Base-by-base conservation (phyloP, 2,888 invertebrate species). In the Meghimatium bilineatum region DNA sequence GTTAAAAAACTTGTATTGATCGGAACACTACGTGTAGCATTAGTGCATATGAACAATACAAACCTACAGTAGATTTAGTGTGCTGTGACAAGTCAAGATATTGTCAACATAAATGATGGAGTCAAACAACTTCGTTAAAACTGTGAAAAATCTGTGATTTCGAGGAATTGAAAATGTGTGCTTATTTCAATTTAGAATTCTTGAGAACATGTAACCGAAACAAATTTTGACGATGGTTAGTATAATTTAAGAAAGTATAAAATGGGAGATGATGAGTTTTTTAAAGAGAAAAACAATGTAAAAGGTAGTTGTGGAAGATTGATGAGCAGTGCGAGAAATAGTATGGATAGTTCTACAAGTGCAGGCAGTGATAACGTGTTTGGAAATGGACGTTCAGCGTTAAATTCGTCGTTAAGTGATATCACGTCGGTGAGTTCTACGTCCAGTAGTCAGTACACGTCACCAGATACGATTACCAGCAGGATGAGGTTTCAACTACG, bases 401-500 rank as follows among this genome's bases (percentile, higher is more conserved):
- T 17, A 26, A 38, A 60, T 14, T 77, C 77, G 10, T 44, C 74
- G 2, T 63, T 60, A 12, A 38, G 38, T 36, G 77, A 77, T 20
- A 29, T 77, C 36, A 38, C 60, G 1, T 77, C 77, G 2, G 29
- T 63, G 23, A 38, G 63, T 29, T 77, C 77, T 10, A 6, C 52
- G 12, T 60, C 77, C 60, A 63, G 60, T 26, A 34, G 36, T 26
- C 26, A n/a, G 6, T 8, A 10, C 1, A 17, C 36, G 36, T 2
- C 77, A 77, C 77, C 38, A 34, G 77, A 63, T 26, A 77, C 77
- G 1, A 38, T 20, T 12, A 63, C 63, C 60, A 77, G 77, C n/a
- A 20, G 77, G 23, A 77, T 60, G 77, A 60, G 77, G 63, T 77
- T 63, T 36, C 60, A 77, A n/a, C 20, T 77, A 10, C 77, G 77